A percentile compares a stretch with the other conserved stretches of the same genome.
Evolutionary conservation across 2,888 invertebrate genomes (phyloP).

Genomic region (Microctonus aethiopoides): DNA sequence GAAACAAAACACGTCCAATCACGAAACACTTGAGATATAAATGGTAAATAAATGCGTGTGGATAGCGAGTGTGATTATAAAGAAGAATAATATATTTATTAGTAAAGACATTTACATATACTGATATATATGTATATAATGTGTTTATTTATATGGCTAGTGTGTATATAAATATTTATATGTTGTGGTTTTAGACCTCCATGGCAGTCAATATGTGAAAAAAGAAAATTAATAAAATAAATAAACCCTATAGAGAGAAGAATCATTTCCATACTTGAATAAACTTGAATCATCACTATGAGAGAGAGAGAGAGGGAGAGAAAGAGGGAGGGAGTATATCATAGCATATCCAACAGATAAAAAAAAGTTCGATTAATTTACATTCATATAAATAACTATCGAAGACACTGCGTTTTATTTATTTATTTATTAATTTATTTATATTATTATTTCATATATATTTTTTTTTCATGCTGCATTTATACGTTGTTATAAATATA

Average conservation of each 20-base stretch:
- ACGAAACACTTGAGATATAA: constrained; percentile 59
- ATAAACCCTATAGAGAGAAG: background rate
- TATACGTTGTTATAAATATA: constrained; percentile 24
- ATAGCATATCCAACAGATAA: too few relatives aligned
- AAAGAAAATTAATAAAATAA: background rate
- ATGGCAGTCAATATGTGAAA: background rate
- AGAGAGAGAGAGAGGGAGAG: background rate
- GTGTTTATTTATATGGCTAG: background rate
- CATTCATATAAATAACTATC: background rate
- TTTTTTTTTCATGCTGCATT: background rate
- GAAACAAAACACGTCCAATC: constrained; percentile 63
- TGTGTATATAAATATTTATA: background rate
- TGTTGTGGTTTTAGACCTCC: constrained; percentile 1
- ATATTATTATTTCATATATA: background rate
- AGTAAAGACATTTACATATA: background rate
- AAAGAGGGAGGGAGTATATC: background rate
- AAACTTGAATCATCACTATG: background rate
- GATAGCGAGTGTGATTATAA: constrained; percentile 3
- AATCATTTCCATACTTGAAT: constrained; percentile 24
- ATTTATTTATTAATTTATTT: background rate
- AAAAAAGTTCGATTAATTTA: background rate
- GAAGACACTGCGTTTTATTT: background rate
- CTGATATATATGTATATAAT: background rate
- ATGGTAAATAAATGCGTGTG: constrained; percentile 36
- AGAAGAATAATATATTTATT: background rate